A percentile compares a stretch with the other conserved stretches of the same genome.
These are phyloP conservation scores for Ambastaia sidthimunki DNA, from an alignment of 2,797 vertebrate species.

Conservation along the genomic window DNA sequence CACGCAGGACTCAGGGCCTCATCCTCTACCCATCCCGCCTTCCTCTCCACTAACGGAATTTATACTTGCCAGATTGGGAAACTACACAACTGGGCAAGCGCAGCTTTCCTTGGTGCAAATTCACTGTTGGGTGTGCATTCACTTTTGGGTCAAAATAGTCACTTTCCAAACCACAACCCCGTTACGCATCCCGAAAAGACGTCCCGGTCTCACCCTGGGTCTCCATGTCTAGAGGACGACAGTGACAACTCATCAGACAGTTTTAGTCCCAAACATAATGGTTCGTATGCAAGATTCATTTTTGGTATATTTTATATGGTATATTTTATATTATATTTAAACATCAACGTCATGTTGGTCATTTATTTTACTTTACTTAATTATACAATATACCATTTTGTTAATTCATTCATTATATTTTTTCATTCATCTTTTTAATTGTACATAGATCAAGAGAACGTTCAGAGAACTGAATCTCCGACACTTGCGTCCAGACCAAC, in stretches of 20 bases:
- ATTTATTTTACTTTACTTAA: not conserved
- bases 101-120: constrained; percentile 93
- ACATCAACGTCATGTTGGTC: not conserved
- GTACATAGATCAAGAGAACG: constrained; percentile 85
- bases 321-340: not conserved
- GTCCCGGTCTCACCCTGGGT: constrained; percentile 70
- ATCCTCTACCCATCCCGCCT: constrained; percentile 89
- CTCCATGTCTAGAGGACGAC: constrained; percentile 82
- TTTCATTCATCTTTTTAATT: constrained; percentile 5
- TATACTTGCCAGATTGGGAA: constrained; percentile 98
- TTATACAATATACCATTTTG: not conserved
- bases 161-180: constrained; percentile 66
- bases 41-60: constrained; percentile 95
- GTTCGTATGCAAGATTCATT: constrained; percentile 69
- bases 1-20: constrained; percentile 81
- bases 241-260: constrained; percentile 85
- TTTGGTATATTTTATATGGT: not conserved
- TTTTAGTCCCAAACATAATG: constrained; percentile 90
- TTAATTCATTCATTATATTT: not conserved
- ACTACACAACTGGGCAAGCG: constrained; percentile 97
- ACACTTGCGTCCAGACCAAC: constrained; percentile 84
- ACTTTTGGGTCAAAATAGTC: constrained; percentile 85
- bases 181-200: constrained; percentile 76
- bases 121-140: constrained; percentile 94
- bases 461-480: constrained; percentile 87